Conservation (phyloP, 2,888 invertebrate species). For the Drosophila monieri region DNA sequence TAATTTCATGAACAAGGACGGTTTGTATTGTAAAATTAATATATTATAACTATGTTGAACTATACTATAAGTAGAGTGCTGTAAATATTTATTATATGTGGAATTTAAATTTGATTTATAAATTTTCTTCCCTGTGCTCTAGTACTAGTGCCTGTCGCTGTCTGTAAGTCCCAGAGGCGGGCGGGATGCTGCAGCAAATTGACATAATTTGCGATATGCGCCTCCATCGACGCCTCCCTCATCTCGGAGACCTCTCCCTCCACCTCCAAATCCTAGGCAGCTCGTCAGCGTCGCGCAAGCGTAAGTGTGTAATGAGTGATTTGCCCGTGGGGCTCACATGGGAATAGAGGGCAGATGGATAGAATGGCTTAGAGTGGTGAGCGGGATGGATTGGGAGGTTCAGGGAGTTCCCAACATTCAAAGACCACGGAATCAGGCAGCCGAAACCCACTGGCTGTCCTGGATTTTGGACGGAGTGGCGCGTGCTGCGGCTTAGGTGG, state of each 20-base stretch:
- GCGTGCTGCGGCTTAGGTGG: slow-evolving; percentile 77
- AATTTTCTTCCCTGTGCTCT: neutral
- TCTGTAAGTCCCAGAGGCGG: slow-evolving; percentile 42
- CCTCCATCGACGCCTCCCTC: slow-evolving; percentile 42
- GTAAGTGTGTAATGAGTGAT: slow-evolving; percentile 78
- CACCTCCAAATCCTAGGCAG: slow-evolving; percentile 11
- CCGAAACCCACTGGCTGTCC: slow-evolving; percentile 55
- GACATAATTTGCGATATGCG: slow-evolving; percentile 75
- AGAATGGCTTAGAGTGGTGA: neutral
- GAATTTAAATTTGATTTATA: neutral
- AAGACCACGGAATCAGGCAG: slow-evolving; percentile 54
- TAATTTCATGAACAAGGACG: too few species aligned
- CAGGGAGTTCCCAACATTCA: neutral
- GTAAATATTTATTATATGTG: too few species aligned
- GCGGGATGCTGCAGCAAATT: slow-evolving; percentile 63
- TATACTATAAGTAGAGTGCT: too few species aligned
- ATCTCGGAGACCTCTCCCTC: slow-evolving; percentile 2
- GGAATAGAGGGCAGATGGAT: slow-evolving; percentile 22
- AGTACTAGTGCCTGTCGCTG: slow-evolving; percentile 9
- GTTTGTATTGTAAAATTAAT: too few species aligned
- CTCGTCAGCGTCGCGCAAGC: slow-evolving; percentile 53
- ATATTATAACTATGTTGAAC: too few species aligned
- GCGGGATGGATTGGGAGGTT: slow-evolving; percentile 1
- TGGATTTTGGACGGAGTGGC: slow-evolving; percentile 73
- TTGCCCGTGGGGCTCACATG: slow-evolving; percentile 68